phyloP scores from a whole-genome alignment of 2,113 vertebrate species.

The Cebidichthys violaceus region DNA sequence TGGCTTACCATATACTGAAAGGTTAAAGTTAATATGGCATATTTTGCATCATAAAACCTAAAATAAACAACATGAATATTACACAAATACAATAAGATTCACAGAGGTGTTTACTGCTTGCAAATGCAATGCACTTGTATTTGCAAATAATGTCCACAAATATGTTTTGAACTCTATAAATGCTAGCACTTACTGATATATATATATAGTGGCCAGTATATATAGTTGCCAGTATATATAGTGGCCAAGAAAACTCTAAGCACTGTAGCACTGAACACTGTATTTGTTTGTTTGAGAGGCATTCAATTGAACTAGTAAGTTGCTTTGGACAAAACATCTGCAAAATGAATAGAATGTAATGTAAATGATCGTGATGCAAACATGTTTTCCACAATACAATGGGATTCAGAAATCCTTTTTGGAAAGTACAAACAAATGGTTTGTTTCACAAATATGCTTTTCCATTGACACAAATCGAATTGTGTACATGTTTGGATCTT shows the following conservation, averaged over 20 bases:
- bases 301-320: background rate
- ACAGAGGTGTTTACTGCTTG: background rate
- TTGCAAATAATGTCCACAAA: constrained; percentile 1
- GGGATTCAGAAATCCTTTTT: background rate
- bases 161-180: background rate
- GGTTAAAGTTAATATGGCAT: background rate
- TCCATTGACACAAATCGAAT: background rate
- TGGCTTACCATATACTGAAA: background rate
- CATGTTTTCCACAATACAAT: background rate
- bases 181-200: background rate
- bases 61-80: constrained; percentile 5
- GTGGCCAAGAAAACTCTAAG: background rate
- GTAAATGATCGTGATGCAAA: background rate
- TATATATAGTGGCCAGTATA: no score
- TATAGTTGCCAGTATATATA: no score
- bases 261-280: background rate
- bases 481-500: background rate
- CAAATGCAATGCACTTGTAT: background rate
- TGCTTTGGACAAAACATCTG: background rate
- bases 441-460: background rate
- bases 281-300: background rate
- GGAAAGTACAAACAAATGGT: background rate
- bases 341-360: background rate
- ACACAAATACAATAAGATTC: background rate
- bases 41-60: constrained; percentile 14